A percentile compares a stretch with the other conserved stretches of the same genome.
Evolutionary conservation across 2,113 vertebrate species (phyloP).

Genomic region (Anoplopoma fimbria): DNA sequence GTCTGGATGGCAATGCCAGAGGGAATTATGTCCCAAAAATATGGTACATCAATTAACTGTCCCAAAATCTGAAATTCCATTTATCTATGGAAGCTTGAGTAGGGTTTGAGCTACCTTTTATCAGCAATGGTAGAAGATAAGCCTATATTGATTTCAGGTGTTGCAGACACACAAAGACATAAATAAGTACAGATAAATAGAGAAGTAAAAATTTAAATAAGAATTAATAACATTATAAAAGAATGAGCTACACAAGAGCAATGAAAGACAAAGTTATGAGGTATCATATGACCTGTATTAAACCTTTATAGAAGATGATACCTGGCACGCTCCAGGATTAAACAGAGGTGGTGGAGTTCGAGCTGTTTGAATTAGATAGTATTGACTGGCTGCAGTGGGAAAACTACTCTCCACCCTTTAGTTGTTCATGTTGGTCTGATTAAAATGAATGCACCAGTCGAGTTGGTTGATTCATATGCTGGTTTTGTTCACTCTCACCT

Average conservation of each 20-base stretch:
- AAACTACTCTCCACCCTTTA: constrained; percentile 34
- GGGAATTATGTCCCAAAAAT: neutral
- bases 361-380: constrained; percentile 22
- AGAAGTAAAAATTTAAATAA: neutral
- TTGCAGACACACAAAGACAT: neutral
- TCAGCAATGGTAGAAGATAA: neutral
- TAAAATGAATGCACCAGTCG: constrained; percentile 53
- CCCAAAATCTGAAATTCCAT: constrained; percentile 1
- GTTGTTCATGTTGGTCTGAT: constrained; percentile 47
- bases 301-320: constrained; percentile 39
- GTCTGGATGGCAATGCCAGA: neutral
- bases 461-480: constrained; percentile 55
- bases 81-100: neutral
- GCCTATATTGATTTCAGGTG: neutral
- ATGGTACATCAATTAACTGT: neutral
- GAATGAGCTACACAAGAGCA: neutral
- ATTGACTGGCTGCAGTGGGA: constrained; percentile 39
- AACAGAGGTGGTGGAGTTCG: constrained; percentile 31
- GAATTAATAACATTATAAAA: neutral
- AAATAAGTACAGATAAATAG: neutral
- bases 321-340: constrained; percentile 22
- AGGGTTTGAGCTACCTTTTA: neutral
- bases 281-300: neutral
- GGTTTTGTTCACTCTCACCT: constrained; percentile 47
- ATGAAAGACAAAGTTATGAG: neutral